Percentiles rank a stretch among this genome's conserved stretches.
These are phyloP conservation scores for Andrena bucephala DNA, from an alignment of 2,888 invertebrate genomes.

Conservation along the genomic window DNA sequence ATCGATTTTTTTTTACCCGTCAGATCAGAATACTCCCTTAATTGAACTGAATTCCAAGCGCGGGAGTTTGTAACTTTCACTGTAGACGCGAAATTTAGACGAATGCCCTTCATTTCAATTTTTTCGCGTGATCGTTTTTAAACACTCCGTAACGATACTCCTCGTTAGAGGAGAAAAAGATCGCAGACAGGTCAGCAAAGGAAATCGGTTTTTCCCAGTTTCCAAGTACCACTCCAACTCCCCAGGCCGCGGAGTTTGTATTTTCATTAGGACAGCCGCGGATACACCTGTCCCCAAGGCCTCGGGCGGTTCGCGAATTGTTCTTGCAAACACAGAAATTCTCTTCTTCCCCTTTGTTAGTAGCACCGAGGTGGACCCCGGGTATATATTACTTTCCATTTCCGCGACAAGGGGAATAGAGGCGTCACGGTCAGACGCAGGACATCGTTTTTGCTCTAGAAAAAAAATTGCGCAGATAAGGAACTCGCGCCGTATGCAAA, in stretches of 20 bases:
- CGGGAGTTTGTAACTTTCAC: no score
- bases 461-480: neutral
- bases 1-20: no score
- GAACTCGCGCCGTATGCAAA: neutral
- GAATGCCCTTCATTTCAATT: no score
- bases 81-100: no score
- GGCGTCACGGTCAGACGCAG: neutral
- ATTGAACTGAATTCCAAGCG: no score
- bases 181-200: neutral
- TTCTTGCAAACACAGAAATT: neutral
- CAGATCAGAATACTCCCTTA: no score
- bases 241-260: neutral
- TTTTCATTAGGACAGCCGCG: neutral
- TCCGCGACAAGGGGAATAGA: neutral
- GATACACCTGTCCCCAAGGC: neutral
- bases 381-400: neutral
- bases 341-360: neutral
- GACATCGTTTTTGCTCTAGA: neutral
- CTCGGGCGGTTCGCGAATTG: neutral
- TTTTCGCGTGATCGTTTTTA: no score
- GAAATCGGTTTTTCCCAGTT: constrained; percentile 12
- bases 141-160: no score
- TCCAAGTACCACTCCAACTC: neutral
- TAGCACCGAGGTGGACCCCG: neutral
- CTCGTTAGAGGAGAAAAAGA: no score